Conservation (phyloP, 2,797 vertebrate species). For the Oreochromis grahami region DNA sequence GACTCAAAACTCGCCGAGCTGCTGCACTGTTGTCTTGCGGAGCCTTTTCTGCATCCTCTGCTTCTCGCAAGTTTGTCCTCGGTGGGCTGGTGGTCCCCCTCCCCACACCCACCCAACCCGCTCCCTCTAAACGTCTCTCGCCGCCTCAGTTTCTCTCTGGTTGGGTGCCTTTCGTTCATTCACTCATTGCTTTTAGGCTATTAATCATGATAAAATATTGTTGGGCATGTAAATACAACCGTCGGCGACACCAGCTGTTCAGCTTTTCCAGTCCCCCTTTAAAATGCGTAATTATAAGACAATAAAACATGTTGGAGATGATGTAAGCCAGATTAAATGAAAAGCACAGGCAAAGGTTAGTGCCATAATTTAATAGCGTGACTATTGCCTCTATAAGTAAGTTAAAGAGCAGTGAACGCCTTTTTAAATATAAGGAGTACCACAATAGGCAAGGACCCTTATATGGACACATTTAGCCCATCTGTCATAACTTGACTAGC, state of each 20-base stretch:
- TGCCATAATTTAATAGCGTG: background rate
- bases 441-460: background rate
- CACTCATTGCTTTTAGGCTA: constrained; percentile 13
- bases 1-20: constrained; percentile 30
- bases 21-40: constrained; percentile 49
- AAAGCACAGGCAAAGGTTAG: background rate
- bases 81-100: constrained; percentile 23
- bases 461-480: background rate
- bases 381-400: background rate
- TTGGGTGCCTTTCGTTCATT: background rate
- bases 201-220: constrained; percentile 47
- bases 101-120: constrained; percentile 2
- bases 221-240: background rate
- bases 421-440: background rate
- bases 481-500: background rate
- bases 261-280: background rate
- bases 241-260: background rate
- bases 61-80: constrained; percentile 60
- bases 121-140: constrained; percentile 2
- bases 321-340: background rate
- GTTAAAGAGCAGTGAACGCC: background rate
- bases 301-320: background rate
- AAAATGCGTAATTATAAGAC: background rate
- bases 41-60: constrained; percentile 55
- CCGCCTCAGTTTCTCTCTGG: background rate